Conservation (phyloP, 2,888 invertebrate species). For the Drosophila suboccidentalis region DNA sequence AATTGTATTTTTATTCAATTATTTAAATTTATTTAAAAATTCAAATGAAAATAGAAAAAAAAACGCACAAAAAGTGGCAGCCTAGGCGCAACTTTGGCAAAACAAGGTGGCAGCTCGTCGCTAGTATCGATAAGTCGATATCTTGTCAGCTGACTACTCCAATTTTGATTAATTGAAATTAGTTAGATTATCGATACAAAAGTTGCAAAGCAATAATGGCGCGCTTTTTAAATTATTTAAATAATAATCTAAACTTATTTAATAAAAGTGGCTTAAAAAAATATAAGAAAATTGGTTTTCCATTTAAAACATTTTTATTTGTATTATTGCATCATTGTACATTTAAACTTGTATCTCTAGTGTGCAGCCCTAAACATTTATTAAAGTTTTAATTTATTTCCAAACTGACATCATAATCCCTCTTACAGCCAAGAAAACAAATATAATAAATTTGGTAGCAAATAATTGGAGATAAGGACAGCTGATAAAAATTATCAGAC, state of each 20-base stretch:
- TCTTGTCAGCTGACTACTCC: no score
- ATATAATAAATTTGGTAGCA: slow-evolving; percentile 37
- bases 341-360: slow-evolving; percentile 50
- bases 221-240: no score
- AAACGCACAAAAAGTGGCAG: no score
- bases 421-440: slow-evolving; percentile 42
- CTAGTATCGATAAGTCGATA: no score
- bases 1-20: no score
- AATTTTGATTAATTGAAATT: no score
- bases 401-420: slow-evolving; percentile 48
- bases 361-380: slow-evolving; percentile 51
- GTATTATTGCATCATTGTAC: slow-evolving; percentile 48
- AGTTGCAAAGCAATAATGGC: no score
- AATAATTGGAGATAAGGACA: slow-evolving; percentile 44
- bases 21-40: no score
- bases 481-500: slow-evolving; percentile 41
- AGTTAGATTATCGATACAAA: no score
- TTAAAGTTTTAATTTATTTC: slow-evolving; percentile 35
- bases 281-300: neutral
- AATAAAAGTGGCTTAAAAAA: neutral
- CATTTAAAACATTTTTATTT: slow-evolving; percentile 22
- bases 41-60: no score
- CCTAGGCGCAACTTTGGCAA: no score
- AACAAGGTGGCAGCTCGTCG: slow-evolving; percentile 10
- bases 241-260: neutral